These are phyloP conservation scores for Halocynthia roretzi DNA, from an alignment of 23 tunicate species.

Conservation along the genomic window DNA sequence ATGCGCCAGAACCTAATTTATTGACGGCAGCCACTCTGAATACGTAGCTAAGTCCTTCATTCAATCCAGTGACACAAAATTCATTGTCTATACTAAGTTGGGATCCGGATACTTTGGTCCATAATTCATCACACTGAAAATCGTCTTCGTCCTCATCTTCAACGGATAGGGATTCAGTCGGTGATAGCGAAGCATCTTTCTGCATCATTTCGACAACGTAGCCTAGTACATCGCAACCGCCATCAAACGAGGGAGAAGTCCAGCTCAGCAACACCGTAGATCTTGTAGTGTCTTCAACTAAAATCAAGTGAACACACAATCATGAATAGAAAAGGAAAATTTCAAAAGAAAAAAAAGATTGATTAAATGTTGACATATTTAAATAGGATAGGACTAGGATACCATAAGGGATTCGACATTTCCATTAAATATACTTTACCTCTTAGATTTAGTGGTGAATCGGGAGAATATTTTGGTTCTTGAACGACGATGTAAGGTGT, in stretches of 20 bases:
- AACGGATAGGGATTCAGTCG: not conserved
- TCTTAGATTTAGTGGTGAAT: constrained; percentile 41
- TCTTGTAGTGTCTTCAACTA: constrained; percentile 70
- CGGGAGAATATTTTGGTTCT: constrained; percentile 91
- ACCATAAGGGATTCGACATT: too few relatives aligned
- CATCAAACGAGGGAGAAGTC: constrained; percentile 73
- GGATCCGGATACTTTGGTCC: constrained; percentile 77
- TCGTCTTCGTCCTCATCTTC: not conserved
- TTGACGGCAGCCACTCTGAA: constrained; percentile 97
- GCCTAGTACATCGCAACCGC: constrained; percentile 77
- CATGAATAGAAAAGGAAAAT: not conserved
- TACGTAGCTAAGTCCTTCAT: constrained; percentile 38
- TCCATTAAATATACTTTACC: not conserved
- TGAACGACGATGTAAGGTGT: constrained; percentile 32
- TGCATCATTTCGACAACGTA: constrained; percentile 66
- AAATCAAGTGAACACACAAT: not conserved
- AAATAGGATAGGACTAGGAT: too few relatives aligned
- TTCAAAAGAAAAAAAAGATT: not conserved
- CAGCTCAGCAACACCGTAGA: constrained; percentile 72
- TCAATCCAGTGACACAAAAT: constrained; percentile 54
- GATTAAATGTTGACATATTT: too few relatives aligned
- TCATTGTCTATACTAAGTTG: constrained; percentile 34
- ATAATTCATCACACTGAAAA: constrained; percentile 30
- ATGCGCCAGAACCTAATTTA: constrained; percentile 62
- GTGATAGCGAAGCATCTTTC: not conserved